Base-by-base conservation (phyloP, 2,888 invertebrate species). In the Drosophila neutralis region DNA sequence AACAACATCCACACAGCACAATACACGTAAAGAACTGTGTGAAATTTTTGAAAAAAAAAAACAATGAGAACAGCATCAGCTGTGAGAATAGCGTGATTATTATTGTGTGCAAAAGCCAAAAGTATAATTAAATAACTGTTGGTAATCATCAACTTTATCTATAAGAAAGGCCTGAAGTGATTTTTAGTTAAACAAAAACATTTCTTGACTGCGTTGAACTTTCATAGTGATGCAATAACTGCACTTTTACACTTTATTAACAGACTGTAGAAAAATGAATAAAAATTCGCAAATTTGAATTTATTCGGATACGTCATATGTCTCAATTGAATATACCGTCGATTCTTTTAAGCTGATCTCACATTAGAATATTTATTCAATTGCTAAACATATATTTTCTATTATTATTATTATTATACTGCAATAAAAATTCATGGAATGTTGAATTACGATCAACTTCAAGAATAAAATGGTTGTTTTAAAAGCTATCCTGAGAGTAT, bases 11-110 rank as follows among this genome's bases (percentile, higher is more conserved):
- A 40, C 58, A 71, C 42, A 66, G 42, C 77, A 53, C 59, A 48
- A 57, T 61, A 69, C 59, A 51, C 73, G 60, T 65, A 80, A 73
- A 80, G 71, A 83, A 80, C 81, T 58, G 82, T 82, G 82, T 74
- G 87, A 82, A 83, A 24, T 58, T 31, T 33, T 49, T 13, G 10
- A 27, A 27, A 18, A 27, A 27, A 2, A 24, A 18, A 27, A 27
- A 64, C 57, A 79, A 68, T 63, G 69, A 49, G 49, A 60, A 62
- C 33, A 51, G 59, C 31, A 21, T 10, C 48, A 51, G 62, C 15
- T 61, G 68, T 76, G 78, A 73, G 78, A 76, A 76, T 29, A 67
- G 18, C 38, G 53, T 53, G 54, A 67, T 56, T 58, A 64, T 60
- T 76, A 73, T 35, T 38, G 59, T 62, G 33, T 29, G 72, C 42